Percentiles rank a stretch among this genome's conserved stretches.
Conservation (phyloP, 1,140 invertebrate genomes). For the Anadara kagoshimensis region DNA sequence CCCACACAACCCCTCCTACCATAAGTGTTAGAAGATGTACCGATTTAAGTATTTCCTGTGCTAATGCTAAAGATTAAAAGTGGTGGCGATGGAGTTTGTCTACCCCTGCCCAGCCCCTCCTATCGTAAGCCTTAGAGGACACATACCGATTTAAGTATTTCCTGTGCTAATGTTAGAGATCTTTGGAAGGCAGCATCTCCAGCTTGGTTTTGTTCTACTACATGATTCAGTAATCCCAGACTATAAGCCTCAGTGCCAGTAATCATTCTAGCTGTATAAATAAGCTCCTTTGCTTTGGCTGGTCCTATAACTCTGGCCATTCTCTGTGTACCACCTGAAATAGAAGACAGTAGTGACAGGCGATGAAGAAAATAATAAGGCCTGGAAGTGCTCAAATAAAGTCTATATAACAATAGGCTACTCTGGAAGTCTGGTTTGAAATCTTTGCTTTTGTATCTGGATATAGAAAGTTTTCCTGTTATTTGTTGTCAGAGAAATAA, state of each 20-base stretch:
- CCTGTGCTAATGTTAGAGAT: conserved; percentile 88
- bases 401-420: too few species aligned
- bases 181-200: conserved; percentile 91
- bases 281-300: conserved; percentile 95
- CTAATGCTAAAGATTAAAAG: conserved; percentile 88
- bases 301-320: conserved; percentile 90
- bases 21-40: conserved; percentile 49
- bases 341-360: too few species aligned
- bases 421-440: too few species aligned
- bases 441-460: too few species aligned
- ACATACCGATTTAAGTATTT: conserved; percentile 84
- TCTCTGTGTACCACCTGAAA: conserved; percentile 87
- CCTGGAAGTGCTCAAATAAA: too few species aligned
- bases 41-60: conserved; percentile 87
- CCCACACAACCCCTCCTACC: neutral
- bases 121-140: too few species aligned
- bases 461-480: too few species aligned
- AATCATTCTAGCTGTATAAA: conserved; percentile 91
- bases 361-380: too few species aligned
- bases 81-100: too few species aligned
- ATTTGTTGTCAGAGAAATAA: too few species aligned
- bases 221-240: conserved; percentile 91
- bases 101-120: too few species aligned
- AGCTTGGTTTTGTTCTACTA: conserved; percentile 86
- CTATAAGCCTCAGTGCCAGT: conserved; percentile 86